phyloP scores from a whole-genome alignment of 2,888 invertebrate species.

The Apotomis turbidana region DNA sequence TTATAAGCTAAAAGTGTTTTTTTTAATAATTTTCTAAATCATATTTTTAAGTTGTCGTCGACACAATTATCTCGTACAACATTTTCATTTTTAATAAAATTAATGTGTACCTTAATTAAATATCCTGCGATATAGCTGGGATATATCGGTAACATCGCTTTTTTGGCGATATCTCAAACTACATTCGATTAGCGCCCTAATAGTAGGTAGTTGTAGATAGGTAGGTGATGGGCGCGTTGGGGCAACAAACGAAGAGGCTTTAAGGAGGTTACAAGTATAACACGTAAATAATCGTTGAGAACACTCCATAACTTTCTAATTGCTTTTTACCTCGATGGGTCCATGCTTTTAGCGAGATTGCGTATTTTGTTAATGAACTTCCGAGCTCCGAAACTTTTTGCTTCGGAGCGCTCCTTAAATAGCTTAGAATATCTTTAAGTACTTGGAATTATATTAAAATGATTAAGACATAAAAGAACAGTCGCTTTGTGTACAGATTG shows the following conservation, averaged over 20 bases:
- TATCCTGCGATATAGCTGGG: too few relatives aligned
- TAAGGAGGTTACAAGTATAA: conserved; percentile 51
- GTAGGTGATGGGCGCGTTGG: not conserved
- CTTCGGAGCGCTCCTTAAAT: conserved; percentile 58
- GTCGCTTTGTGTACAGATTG: conserved; percentile 16
- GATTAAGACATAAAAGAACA: conserved; percentile 47
- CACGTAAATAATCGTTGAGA: conserved; percentile 71
- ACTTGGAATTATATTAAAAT: conserved; percentile 55
- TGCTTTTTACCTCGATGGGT: conserved; percentile 73
- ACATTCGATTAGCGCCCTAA: too few relatives aligned
- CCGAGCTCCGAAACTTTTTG: conserved; percentile 66
- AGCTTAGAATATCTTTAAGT: conserved; percentile 59
- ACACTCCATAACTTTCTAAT: conserved; percentile 75
- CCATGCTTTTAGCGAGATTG: conserved; percentile 77
- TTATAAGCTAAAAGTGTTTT: too few relatives aligned
- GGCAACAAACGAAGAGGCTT: conserved; percentile 1
- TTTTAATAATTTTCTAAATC: too few relatives aligned
- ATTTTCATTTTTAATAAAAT: too few relatives aligned
- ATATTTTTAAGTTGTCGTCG: too few relatives aligned
- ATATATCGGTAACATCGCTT: too few relatives aligned
- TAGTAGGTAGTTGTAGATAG: too few relatives aligned
- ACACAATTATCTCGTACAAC: too few relatives aligned
- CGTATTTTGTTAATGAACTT: conserved; percentile 78
- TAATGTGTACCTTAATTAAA: too few relatives aligned
- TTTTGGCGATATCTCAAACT: too few relatives aligned